Percentiles rank a stretch among this genome's conserved stretches.
Conservation (phyloP, 2,888 invertebrate species). For the Conops quadrifasciatus region DNA sequence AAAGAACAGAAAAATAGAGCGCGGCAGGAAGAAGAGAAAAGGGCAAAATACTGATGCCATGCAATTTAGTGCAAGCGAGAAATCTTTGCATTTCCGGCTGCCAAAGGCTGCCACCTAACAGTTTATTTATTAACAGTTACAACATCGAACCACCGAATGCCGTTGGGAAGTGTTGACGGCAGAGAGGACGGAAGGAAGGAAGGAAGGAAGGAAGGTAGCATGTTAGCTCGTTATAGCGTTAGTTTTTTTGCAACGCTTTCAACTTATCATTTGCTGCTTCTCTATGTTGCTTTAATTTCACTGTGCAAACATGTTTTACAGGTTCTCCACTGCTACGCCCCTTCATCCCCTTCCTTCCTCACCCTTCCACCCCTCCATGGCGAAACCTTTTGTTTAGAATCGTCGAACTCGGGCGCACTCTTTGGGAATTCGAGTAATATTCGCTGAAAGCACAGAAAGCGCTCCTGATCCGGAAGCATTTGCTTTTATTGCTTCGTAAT, state of each 20-base stretch:
- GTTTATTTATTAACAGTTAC: slow-evolving; percentile 19
- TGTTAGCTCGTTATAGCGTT: background rate
- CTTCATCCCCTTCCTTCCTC: background rate
- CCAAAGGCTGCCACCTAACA: slow-evolving; percentile 19
- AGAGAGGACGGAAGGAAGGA: background rate
- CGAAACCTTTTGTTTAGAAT: too few relatives aligned
- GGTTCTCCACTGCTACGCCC: too few relatives aligned
- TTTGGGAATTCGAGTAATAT: too few relatives aligned
- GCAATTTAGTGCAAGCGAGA: slow-evolving; percentile 5
- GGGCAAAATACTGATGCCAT: background rate
- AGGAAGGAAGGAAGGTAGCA: background rate
- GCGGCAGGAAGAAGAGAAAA: background rate
- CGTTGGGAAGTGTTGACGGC: background rate
- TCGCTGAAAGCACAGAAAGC: background rate
- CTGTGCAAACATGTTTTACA: background rate
- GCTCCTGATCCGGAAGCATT: background rate
- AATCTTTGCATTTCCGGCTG: slow-evolving; percentile 22
- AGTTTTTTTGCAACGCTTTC: too few relatives aligned
- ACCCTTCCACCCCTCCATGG: background rate
- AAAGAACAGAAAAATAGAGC: too few relatives aligned
- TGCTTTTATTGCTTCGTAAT: too few relatives aligned
- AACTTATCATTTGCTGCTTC: too few relatives aligned
- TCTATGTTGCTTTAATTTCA: background rate
- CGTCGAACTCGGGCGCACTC: too few relatives aligned
- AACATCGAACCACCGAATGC: background rate